These are phyloP conservation scores for Sylvia atricapilla DNA, from an alignment of 2,113 vertebrate genomes.

Conservation along the genomic window DNA sequence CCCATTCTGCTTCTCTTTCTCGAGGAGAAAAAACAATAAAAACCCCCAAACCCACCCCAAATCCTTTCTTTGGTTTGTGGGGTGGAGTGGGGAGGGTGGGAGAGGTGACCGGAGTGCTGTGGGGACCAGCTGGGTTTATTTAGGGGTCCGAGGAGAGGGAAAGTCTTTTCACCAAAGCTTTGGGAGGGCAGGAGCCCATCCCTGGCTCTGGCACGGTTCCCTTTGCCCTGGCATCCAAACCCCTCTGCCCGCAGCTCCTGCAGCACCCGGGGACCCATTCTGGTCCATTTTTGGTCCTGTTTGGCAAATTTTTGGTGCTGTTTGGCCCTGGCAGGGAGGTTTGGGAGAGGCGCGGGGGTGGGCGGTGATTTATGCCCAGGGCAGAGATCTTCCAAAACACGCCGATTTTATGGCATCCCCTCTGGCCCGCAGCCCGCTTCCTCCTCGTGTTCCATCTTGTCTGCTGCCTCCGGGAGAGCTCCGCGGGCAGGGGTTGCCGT, in stretches of 20 bases:
- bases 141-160: background rate
- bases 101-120: accelerated
- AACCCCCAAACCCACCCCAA: too few species aligned
- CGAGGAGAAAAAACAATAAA: accelerated
- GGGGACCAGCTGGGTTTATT: background rate
- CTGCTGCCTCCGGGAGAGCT: background rate
- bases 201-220: background rate
- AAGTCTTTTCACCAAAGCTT: too few species aligned
- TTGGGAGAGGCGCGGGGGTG: background rate
- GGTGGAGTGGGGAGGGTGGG: background rate
- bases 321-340: background rate
- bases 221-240: background rate
- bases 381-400: background rate
- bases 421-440: conserved; percentile 30
- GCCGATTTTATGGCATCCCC: conserved; percentile 41
- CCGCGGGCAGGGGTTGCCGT: background rate
- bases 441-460: conserved; percentile 46
- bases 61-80: background rate
- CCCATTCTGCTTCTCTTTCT: background rate
- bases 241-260: background rate
- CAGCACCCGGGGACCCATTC: accelerated
- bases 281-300: accelerated
- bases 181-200: background rate
- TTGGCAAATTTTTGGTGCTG: accelerated
- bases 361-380: conserved; percentile 22